Evolutionary conservation across 1,140 invertebrate genomes (phyloP).

Genomic region (Steinernema khuongi): DNA sequence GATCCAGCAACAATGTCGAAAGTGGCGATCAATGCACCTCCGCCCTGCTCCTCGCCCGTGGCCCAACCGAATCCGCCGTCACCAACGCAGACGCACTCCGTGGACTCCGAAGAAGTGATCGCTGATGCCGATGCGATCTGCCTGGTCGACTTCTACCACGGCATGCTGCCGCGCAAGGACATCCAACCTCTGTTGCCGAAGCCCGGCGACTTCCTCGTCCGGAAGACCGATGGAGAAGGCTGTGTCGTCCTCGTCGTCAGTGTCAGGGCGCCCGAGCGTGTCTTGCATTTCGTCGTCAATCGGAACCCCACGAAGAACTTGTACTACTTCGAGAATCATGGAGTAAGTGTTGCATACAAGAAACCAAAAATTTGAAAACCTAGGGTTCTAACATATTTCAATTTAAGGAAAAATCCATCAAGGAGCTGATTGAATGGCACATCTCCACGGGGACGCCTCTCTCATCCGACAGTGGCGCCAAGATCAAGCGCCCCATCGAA

Average conservation of each 20-base stretch:
- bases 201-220: conserved; percentile 32
- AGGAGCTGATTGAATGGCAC: background rate
- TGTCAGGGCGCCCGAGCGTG: background rate
- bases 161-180: conserved; percentile 13
- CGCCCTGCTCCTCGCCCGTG: too few species aligned
- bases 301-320: background rate
- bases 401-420: background rate
- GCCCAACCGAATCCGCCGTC: too few species aligned
- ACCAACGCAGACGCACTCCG: too few species aligned
- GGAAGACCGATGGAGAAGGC: conserved; percentile 29
- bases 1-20: too few species aligned
- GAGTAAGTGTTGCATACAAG: background rate
- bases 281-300: background rate
- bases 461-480: background rate
- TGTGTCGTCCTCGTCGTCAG: background rate
- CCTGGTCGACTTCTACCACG: background rate
- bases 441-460: background rate
- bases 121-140: background rate
- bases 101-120: background rate
- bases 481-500: background rate
- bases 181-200: conserved; percentile 32
- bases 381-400: background rate
- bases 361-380: background rate
- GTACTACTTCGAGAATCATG: background rate
- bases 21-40: too few species aligned